A percentile compares a stretch with the other conserved stretches of the same genome.
Conservation (phyloP, 2,113 vertebrate species). For the Oryzias curvinotus region DNA sequence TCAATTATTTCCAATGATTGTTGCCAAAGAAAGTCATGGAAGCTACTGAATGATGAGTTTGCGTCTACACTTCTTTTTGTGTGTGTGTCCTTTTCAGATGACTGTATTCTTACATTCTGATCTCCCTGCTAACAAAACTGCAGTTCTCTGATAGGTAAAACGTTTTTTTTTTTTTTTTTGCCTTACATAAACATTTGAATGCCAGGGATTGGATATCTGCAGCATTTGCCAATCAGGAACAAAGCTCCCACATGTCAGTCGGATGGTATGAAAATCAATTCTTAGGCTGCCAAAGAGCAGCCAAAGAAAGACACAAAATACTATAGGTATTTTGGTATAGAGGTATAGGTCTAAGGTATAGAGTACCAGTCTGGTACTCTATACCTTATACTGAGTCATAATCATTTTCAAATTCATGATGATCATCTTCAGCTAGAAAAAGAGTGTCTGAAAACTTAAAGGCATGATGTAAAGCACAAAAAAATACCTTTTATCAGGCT, state of each 20-base stretch:
- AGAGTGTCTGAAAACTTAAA: not conserved
- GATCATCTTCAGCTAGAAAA: not conserved
- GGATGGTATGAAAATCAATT: conserved; percentile 21
- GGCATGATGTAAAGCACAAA: too few relatives aligned
- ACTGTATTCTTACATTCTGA: not conserved
- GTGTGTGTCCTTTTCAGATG: too few relatives aligned
- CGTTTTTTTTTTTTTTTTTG: too few relatives aligned
- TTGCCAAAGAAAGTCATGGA: too few relatives aligned
- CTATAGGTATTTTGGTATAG: too few relatives aligned
- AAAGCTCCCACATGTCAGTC: conserved; percentile 17
- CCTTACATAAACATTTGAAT: not conserved
- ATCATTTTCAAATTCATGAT: conserved; percentile 1
- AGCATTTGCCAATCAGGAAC: conserved; percentile 37
- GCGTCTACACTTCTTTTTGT: too few relatives aligned
- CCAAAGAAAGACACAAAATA: conserved; percentile 8
- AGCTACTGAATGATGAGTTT: too few relatives aligned
- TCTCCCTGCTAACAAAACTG: conserved; percentile 2
- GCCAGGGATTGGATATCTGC: conserved; percentile 1
- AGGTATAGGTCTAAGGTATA: too few relatives aligned
- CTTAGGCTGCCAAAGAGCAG: conserved; percentile 1
- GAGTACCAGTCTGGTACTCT: not conserved
- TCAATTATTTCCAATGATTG: too few relatives aligned
- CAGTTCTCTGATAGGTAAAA: conserved; percentile 13
- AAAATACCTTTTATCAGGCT: too few relatives aligned
- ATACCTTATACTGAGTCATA: not conserved